These are phyloP conservation scores for Nowickia ferox DNA, from an alignment of 2,888 invertebrate species.

Conservation along the genomic window DNA sequence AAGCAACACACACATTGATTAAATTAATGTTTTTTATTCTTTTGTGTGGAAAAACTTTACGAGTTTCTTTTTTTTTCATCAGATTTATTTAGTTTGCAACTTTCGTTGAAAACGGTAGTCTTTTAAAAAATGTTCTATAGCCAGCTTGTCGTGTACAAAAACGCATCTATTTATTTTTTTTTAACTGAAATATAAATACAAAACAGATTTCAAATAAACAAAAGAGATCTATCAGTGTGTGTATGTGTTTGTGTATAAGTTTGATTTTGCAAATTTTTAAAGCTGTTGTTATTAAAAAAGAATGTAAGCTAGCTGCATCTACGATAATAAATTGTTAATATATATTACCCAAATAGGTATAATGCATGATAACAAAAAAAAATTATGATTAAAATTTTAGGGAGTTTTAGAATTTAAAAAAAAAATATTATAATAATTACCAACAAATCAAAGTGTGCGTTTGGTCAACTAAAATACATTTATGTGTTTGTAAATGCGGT, in stretches of 20 bases:
- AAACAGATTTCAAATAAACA: not conserved
- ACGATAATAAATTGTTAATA: not conserved
- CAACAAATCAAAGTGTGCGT: too few relatives aligned
- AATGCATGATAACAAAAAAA: conserved; percentile 7
- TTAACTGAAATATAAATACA: not conserved
- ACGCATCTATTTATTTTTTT: conserved; percentile 37
- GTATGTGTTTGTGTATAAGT: not conserved
- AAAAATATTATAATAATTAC: too few relatives aligned
- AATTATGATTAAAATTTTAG: conserved; percentile 1
- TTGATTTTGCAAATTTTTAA: not conserved
- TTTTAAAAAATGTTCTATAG: conserved; percentile 68
- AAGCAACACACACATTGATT: conserved; percentile 10
- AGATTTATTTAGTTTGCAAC: conserved; percentile 82
- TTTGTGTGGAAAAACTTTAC: conserved; percentile 62
- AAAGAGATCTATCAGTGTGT: conserved; percentile 17
- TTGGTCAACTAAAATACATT: too few relatives aligned
- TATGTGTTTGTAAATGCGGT: too few relatives aligned
- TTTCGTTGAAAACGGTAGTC: conserved; percentile 81
- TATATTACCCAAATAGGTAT: conserved; percentile 9
- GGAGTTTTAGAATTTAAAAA: not conserved
- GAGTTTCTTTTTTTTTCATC: conserved; percentile 72
- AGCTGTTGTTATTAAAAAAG: not conserved
- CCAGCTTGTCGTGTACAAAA: conserved; percentile 42
- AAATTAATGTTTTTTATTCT: conserved; percentile 21
- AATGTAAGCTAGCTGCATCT: not conserved